Percentiles rank a stretch among this genome's conserved stretches.
These are phyloP conservation scores for Prunella fulvescens DNA, from an alignment of 2,113 vertebrate genomes.

Conservation along the genomic window DNA sequence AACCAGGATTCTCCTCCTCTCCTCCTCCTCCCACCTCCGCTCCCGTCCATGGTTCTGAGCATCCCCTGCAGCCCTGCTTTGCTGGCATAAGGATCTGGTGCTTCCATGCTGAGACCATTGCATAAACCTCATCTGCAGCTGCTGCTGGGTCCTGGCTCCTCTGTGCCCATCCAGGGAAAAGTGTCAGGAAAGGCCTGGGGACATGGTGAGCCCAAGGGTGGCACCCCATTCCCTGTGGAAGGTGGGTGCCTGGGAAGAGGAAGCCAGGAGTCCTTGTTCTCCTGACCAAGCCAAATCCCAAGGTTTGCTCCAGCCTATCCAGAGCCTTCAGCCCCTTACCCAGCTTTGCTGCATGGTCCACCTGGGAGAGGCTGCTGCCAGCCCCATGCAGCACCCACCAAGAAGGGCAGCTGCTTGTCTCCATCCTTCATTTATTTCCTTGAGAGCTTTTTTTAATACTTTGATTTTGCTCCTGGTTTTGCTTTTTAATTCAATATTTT, in stretches of 20 bases:
- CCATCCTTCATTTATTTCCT: neutral
- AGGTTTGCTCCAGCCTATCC: neutral
- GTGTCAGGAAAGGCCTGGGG: neutral
- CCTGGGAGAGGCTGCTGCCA: neutral
- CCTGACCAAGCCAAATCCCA: neutral
- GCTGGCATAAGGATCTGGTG: neutral
- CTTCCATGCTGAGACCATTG: rapidly evolving
- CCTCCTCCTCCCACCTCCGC: rapidly evolving
- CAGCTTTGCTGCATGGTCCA: neutral
- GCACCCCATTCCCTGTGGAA: neutral
- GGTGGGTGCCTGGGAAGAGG: neutral
- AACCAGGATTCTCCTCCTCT: conserved; percentile 22
- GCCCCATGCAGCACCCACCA: no score
- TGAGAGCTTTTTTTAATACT: neutral
- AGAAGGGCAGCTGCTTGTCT: rapidly evolving
- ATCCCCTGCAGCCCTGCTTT: neutral
- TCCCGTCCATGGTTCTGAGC: neutral
- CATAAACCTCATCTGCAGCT: rapidly evolving
- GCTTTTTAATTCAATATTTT: conserved; percentile 67
- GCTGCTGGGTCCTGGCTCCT: neutral
- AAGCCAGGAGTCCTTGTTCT: neutral
- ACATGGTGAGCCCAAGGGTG: neutral
- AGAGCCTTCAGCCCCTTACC: neutral
- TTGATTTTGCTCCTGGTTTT: neutral
- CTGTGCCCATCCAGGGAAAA: no score